A percentile compares a stretch with the other conserved stretches of the same genome.
phyloP scores from a whole-genome alignment of 2,113 vertebrate species.

The Anolis sagrei region DNA sequence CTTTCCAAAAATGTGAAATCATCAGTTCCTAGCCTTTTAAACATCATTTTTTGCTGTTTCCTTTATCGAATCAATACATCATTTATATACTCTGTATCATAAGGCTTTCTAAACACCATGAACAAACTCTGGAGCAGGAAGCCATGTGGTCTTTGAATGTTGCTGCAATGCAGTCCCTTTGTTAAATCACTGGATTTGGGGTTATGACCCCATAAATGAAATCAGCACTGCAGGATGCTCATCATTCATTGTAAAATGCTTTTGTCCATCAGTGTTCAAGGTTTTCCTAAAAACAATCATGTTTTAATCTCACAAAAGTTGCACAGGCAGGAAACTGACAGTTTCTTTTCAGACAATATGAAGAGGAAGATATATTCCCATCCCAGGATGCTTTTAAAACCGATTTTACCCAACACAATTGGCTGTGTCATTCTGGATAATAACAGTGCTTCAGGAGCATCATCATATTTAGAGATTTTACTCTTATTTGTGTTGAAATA shows the following conservation, averaged over 20 bases:
- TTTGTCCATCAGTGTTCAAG: not conserved
- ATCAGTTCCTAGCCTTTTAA: not conserved
- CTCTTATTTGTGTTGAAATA: slow-evolving; percentile 3
- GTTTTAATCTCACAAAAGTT: slow-evolving; percentile 10
- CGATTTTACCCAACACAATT: not conserved
- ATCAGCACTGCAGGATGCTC: not conserved
- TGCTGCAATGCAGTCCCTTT: not conserved
- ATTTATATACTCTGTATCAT: not conserved
- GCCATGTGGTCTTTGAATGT: not conserved
- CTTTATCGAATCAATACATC: not conserved
- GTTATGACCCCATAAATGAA: not conserved
- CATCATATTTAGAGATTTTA: not conserved
- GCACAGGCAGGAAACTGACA: not conserved
- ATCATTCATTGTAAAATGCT: not conserved
- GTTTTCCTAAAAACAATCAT: not conserved
- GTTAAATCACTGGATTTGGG: not conserved
- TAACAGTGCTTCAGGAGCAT: not conserved
- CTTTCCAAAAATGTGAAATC: not conserved
- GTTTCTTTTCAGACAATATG: not conserved
- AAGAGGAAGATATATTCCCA: not conserved
- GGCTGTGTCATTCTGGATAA: not conserved
- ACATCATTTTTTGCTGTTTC: not conserved
- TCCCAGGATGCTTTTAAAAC: slow-evolving; percentile 8
- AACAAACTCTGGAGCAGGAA: slow-evolving; percentile 2
- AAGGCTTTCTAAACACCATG: slow-evolving; percentile 16